Conservation (phyloP, 2,797 vertebrate species). For the Notoglanidium macrostoma region DNA sequence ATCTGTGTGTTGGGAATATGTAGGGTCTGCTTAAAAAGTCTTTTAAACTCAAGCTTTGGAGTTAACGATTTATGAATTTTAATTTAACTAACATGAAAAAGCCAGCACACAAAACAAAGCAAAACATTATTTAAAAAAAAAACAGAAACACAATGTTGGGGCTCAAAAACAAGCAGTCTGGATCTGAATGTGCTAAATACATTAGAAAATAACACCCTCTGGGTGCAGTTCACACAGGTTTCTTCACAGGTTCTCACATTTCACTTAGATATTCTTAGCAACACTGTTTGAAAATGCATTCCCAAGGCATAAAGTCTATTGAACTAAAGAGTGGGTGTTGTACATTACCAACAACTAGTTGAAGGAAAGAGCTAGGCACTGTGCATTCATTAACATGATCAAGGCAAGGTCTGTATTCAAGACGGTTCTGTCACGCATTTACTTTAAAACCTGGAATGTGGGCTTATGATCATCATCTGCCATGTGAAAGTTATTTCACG, state of each 20-base stretch:
- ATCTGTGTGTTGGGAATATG: slow-evolving; percentile 4
- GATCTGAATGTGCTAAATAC: not conserved
- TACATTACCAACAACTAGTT: slow-evolving; percentile 5
- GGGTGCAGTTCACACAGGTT: slow-evolving; percentile 4
- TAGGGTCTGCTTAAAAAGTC: not conserved
- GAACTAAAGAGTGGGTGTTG: slow-evolving; percentile 9
- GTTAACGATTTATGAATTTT: slow-evolving; percentile 14
- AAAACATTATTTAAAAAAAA: not conserved
- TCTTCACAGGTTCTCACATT: slow-evolving; percentile 28
- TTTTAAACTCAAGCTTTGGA: slow-evolving; percentile 13
- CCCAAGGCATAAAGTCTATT: not conserved
- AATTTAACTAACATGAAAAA: not conserved
- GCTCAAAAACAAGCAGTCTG: not conserved
- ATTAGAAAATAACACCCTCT: not conserved
- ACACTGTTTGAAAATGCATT: slow-evolving; percentile 22
- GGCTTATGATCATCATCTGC: slow-evolving; percentile 22
- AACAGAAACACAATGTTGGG: not conserved
- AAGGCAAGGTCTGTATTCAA: slow-evolving; percentile 1
- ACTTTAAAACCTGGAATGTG: slow-evolving; percentile 15
- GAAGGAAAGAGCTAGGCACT: slow-evolving; percentile 7
- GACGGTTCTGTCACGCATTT: slow-evolving; percentile 25
- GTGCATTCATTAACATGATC: slow-evolving; percentile 28
- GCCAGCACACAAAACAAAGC: not conserved
- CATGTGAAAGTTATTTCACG: not conserved
- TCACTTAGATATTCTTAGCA: slow-evolving; percentile 13